Conservation (phyloP, 2,888 invertebrate species). For the Chironomus riparius region DNA sequence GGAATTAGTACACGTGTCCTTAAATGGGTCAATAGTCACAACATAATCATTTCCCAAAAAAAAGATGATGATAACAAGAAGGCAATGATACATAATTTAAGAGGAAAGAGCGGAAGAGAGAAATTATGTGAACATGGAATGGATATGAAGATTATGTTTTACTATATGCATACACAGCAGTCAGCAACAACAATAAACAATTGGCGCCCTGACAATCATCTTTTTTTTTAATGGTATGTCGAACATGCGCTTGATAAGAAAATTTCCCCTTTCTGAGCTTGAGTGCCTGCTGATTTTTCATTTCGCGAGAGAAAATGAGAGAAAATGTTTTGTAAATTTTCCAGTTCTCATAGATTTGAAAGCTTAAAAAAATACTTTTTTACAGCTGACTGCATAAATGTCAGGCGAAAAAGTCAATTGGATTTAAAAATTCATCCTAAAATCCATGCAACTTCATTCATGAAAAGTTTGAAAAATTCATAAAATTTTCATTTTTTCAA, state of each 20-base stretch:
- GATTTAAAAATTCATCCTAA: background rate
- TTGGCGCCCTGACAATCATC: slow-evolving; percentile 23
- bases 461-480: background rate
- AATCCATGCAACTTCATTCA: background rate
- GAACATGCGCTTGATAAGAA: slow-evolving; percentile 1
- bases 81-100: background rate
- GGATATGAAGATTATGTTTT: slow-evolving; percentile 1
- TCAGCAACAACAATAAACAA: slow-evolving; percentile 20
- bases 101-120: background rate
- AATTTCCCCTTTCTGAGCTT: slow-evolving; percentile 10
- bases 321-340: too few relatives aligned
- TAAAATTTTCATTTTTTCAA: background rate
- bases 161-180: background rate
- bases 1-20: too few relatives aligned
- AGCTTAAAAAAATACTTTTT: too few relatives aligned
- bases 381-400: too few relatives aligned
- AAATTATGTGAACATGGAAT: background rate
- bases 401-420: background rate
- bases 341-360: too few relatives aligned
- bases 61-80: background rate
- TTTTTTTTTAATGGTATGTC: background rate
- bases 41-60: too few relatives aligned
- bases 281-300: too few relatives aligned
- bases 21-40: too few relatives aligned
- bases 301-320: too few relatives aligned